Conservation (phyloP, 2,113 vertebrate genomes). For the Irena cyanogastra region DNA sequence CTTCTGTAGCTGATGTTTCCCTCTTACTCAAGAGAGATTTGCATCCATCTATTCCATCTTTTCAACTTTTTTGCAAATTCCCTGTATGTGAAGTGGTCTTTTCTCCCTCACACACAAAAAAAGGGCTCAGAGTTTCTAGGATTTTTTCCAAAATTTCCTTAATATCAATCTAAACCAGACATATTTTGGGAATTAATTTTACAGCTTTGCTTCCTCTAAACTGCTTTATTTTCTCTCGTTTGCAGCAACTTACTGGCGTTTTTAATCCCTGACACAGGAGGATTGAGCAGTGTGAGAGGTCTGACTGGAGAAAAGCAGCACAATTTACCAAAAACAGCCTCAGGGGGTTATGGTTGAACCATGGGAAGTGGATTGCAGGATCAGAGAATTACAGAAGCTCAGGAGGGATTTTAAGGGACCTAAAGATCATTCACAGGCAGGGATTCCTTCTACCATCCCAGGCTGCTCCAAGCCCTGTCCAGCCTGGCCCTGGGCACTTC, state of each 20-base stretch:
- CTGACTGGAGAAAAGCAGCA: not conserved
- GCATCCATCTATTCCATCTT: not conserved
- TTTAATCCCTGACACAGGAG: not conserved
- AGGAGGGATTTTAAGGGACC: not conserved
- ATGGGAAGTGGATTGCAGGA: not conserved
- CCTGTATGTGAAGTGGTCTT: not conserved
- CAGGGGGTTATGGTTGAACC: not conserved
- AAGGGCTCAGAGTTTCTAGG: not conserved
- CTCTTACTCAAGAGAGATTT: not conserved
- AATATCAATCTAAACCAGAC: not conserved
- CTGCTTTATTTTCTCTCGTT: not conserved
- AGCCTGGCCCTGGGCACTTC: not conserved
- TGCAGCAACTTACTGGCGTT: not conserved
- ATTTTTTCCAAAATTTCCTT: not conserved
- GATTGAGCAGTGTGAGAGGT: not conserved
- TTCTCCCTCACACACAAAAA: not conserved
- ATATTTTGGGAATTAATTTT: not conserved
- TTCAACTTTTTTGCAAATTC: not conserved
- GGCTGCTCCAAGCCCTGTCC: accelerated
- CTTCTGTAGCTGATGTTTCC: not conserved
- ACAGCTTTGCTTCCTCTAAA: not conserved
- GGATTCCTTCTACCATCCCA: not conserved
- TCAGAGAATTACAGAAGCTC: not conserved
- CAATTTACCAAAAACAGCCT: not conserved
- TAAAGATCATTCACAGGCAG: not conserved